Conservation (phyloP, 2,888 invertebrate species). For the Euproctis similis region DNA sequence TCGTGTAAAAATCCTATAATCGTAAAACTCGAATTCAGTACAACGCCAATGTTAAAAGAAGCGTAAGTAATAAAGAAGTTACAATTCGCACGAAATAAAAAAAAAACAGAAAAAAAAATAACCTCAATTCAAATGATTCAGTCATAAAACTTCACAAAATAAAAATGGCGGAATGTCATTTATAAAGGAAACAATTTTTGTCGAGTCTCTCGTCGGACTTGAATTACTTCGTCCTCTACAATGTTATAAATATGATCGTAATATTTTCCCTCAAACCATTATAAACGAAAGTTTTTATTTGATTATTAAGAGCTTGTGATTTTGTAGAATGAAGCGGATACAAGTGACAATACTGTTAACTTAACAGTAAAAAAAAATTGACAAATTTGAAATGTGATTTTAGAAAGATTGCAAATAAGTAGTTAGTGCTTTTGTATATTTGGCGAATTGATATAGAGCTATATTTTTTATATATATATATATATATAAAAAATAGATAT, state of each 20-base stretch:
- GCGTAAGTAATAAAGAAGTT: conserved; percentile 14
- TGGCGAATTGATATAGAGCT: too few relatives aligned
- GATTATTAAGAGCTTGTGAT: conserved; percentile 36
- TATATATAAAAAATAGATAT: too few relatives aligned
- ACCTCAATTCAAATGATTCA: too few relatives aligned
- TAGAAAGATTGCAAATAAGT: too few relatives aligned
- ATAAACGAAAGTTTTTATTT: conserved; percentile 41
- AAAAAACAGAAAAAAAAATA: too few relatives aligned
- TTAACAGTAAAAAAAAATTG: too few relatives aligned
- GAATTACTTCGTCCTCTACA: conserved; percentile 45
- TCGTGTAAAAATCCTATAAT: conserved; percentile 1
- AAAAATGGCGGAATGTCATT: conserved; percentile 31
- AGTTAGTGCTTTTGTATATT: too few relatives aligned
- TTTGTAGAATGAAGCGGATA: conserved; percentile 16
- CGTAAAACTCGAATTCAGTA: conserved; percentile 6
- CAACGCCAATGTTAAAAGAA: too few relatives aligned
- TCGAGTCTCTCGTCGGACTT: conserved; percentile 42
- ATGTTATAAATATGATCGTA: conserved; percentile 47
- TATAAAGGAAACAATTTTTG: conserved; percentile 48
- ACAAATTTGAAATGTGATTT: too few relatives aligned
- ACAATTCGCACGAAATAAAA: conserved; percentile 18
- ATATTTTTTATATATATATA: too few relatives aligned
- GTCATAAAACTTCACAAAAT: conserved; percentile 33
- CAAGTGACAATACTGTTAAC: conserved; percentile 16
- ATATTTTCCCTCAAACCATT: conserved; percentile 39